Conservation (phyloP, 2,797 vertebrate genomes). For the Sebastes itinus region DNA sequence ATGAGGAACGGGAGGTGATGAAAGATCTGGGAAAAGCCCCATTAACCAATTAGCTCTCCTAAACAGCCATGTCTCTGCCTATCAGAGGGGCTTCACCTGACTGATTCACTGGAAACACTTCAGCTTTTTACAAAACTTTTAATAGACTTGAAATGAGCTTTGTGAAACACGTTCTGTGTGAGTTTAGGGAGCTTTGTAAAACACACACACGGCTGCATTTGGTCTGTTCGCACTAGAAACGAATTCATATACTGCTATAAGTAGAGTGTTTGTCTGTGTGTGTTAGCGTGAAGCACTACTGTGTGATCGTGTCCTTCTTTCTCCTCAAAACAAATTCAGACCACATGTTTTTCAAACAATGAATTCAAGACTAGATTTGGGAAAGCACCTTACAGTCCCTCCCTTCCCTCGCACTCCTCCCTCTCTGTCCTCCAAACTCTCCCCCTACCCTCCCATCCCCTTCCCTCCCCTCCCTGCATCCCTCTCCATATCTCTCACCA, state of each 20-base stretch:
- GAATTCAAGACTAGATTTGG: constrained; percentile 67
- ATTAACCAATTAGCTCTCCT: constrained; percentile 66
- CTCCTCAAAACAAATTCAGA: constrained; percentile 70
- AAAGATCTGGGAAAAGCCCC: constrained; percentile 67
- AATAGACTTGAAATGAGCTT: background rate
- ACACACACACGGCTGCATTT: constrained; percentile 4
- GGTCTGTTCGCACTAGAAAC: constrained; percentile 39
- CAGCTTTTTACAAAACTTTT: background rate
- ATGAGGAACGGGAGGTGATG: constrained; percentile 55
- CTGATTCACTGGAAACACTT: constrained; percentile 14
- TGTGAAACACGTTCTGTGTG: background rate
- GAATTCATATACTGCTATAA: constrained; percentile 47
- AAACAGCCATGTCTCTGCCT: constrained; percentile 50
- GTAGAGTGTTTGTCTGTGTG: constrained; percentile 14
- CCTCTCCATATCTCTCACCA: constrained; percentile 18
- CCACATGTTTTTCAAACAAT: constrained; percentile 77
- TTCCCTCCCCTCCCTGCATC: background rate
- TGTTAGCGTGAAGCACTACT: constrained; percentile 50
- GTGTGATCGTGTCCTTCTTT: constrained; percentile 68
- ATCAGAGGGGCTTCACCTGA: constrained; percentile 49
- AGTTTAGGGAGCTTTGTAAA: background rate
- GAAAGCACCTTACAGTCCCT: constrained; percentile 74
- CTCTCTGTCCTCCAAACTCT: background rate
- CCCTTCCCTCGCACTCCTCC: constrained; percentile 7
- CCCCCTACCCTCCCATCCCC: no score